Evolutionary conservation across 2,797 vertebrate genomes (phyloP).

Genomic region (Hipposideros larvatus): DNA sequence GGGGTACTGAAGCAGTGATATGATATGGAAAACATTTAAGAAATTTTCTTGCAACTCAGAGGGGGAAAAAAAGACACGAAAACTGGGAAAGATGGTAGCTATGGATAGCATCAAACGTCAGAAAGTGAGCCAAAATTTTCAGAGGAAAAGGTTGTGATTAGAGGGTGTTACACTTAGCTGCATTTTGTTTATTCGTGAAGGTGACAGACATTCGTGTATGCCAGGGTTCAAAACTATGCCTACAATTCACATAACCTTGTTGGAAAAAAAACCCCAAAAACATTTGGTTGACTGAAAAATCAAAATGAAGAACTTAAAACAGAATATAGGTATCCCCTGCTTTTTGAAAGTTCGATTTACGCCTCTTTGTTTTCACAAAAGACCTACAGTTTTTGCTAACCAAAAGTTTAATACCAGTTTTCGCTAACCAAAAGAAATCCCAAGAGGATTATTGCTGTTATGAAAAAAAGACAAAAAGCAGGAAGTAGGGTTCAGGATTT

Average conservation of each 20-base stretch:
- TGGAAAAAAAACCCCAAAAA: neutral
- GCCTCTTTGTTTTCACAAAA: too few relatives aligned
- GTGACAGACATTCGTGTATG: neutral
- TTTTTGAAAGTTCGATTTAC: too few relatives aligned
- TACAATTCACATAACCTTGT: neutral
- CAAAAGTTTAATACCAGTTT: too few relatives aligned
- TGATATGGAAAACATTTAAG: slow-evolving; percentile 1
- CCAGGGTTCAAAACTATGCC: neutral
- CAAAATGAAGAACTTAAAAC: slow-evolving; percentile 20
- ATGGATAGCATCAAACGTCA: neutral
- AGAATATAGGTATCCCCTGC: neutral
- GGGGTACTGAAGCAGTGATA: neutral
- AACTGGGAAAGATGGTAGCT: neutral
- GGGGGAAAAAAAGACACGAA: neutral
- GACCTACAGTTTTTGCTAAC: too few relatives aligned
- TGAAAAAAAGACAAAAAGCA: too few relatives aligned
- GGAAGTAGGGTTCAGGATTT: too few relatives aligned
- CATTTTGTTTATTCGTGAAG: neutral
- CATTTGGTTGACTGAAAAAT: slow-evolving; percentile 11
- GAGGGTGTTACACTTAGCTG: neutral
- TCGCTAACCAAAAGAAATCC: too few relatives aligned
- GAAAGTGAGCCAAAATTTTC: slow-evolving; percentile 11
- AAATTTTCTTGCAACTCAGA: neutral
- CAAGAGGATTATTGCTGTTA: too few relatives aligned
- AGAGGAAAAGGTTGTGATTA: neutral